Evolutionary conservation across 1,140 invertebrate species (phyloP), one percentile per base, ranked within the genome.

Genomic region (Acromyrmex charruanus): DNA sequence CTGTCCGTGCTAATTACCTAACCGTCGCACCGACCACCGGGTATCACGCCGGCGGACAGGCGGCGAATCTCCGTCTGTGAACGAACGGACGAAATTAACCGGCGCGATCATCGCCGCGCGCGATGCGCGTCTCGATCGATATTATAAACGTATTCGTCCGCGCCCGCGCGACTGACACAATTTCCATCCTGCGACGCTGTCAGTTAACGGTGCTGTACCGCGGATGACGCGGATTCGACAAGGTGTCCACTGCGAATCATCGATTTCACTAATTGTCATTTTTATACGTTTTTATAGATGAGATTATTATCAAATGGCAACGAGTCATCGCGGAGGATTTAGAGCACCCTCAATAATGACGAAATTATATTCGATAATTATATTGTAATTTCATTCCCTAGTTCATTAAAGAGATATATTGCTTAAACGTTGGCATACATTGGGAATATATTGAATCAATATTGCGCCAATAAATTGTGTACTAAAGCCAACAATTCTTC

Each of bases 1-100:
- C 93, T 91, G 91, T 94, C 90, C 87, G 39, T 75, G 61, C 90
- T 94, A 94, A 94, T 94, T 94, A 94, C 6, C 66, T 25, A 69
- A 69, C 85, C 74, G 53, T 88, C 88, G 82, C 66, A 69, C 81
- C 87, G 90, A 89, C 77, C 85, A 77, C 51, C 68, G 79, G 39
- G 51, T 49, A 55, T 77, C 87, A 87, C 28, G 86, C 87, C 85
- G 90, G 28, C 74, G 86, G 66, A 77, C 88, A 77, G 66, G 75
- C 86, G 80, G 58, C 80, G 88, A 89, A 92, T 89, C 91, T 87
- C 80, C 80, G 88, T 92, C 89, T 87, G 49, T 5, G 51, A 59
- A 86, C 55, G 77, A 81, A 25, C 66, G 31, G 58, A 87, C 85
- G 53, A 89, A 90, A 87, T 82, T 87, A 82, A 75, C 65, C 55